Evolutionary conservation across 1,140 invertebrate genomes (phyloP), one percentile per base, ranked within the genome.

Genomic region (Brachionus manjavacas): DNA sequence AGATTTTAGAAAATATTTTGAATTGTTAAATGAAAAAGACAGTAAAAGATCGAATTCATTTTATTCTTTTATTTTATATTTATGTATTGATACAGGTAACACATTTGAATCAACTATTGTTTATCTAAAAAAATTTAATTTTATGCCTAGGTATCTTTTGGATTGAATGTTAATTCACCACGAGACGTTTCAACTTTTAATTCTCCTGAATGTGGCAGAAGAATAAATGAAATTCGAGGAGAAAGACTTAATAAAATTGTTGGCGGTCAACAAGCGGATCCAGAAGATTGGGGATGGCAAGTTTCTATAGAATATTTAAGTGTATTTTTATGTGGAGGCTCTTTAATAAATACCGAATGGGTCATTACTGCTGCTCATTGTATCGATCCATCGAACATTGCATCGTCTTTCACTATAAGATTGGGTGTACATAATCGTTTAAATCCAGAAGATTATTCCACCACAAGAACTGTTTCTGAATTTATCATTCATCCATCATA

Each of bases 291-390:
- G 76, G 76, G 76, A 35, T 80, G 76, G 76, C 76, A 80, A 55
- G 46, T 23, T 35, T 52, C 76, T 35, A 12, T 80, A 43, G 52
- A 80, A 16, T 64, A 64, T 28, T 31, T 8, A 7, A 20, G 23
- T 80, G n/a, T 23, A 80, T 64, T 80, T 64, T 31, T n/a, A 12
- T 80, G 76, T 20, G 76, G 92, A 16, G 93, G 92, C 46, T 90
- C 89, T 8, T 86, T 93, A 3, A 91, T 93, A 60, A 91, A 89
- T 84, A 89, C 90, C 46, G 88, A 91, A 16, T 93, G 93, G 86
- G 89, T 93, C 0, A 60, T 93, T 14, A 93, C 93, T 0, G 93
- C 93, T 3, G 93, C 92, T 2, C 93, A 93, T 86, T 93, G 93
- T 85, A 35, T 64, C 60, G 86, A 12, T 14, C 11, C 88, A 35